Evolutionary conservation across 2,888 invertebrate genomes (phyloP).

Genomic region (Lasioglossum figueresi): DNA sequence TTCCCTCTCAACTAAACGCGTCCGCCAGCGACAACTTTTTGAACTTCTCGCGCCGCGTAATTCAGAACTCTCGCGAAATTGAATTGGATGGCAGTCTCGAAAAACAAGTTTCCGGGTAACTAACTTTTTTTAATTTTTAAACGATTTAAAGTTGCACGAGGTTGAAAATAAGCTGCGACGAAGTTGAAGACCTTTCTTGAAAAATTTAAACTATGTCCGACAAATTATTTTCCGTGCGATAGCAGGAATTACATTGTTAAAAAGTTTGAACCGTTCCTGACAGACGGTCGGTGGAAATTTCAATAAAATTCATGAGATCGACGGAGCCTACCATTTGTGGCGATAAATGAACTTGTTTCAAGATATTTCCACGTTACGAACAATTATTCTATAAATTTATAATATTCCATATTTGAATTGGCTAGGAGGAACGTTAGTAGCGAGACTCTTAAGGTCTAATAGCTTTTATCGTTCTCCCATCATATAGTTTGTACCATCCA

Average conservation of each 20-base stretch:
- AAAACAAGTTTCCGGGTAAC: slow-evolving; percentile 8
- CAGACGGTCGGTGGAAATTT: background rate
- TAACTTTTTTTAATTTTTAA: slow-evolving; percentile 44
- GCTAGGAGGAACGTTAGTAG: too few relatives aligned
- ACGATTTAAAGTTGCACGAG: slow-evolving; percentile 20
- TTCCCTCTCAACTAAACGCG: background rate
- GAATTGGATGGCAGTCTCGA: slow-evolving; percentile 28
- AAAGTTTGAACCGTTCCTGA: background rate
- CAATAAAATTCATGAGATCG: background rate
- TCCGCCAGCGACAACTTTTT: slow-evolving; percentile 15
- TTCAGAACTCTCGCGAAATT: slow-evolving; percentile 33
- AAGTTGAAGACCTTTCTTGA: background rate
- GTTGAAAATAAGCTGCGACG: slow-evolving; percentile 12
- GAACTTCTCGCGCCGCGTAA: slow-evolving; percentile 12
- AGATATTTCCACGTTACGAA: background rate
- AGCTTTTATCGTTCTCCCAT: too few relatives aligned
- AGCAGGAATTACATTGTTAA: background rate
- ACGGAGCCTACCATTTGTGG: background rate
- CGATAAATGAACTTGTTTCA: background rate
- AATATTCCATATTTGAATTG: background rate
- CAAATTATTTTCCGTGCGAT: background rate
- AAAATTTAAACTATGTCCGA: slow-evolving; percentile 17
- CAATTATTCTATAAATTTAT: background rate
- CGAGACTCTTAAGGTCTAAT: too few relatives aligned
- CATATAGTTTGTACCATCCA: too few relatives aligned